These are phyloP conservation scores for Oligia latruncula DNA, from an alignment of 2,888 invertebrate genomes.

Conservation along the genomic window DNA sequence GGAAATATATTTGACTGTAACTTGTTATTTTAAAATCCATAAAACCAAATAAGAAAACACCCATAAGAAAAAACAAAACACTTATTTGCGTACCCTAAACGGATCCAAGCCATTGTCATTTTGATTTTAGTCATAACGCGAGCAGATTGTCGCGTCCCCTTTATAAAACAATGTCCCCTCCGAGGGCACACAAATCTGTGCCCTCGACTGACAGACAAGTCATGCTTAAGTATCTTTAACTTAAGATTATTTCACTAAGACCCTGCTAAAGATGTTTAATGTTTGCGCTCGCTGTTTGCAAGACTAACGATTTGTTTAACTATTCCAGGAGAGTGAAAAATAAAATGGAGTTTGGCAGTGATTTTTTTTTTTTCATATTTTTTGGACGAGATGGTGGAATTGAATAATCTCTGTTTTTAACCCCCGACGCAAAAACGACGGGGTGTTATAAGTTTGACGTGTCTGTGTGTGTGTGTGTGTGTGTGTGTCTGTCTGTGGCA, in stretches of 20 bases:
- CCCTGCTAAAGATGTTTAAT: conserved; percentile 61
- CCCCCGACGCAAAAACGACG: too few species aligned
- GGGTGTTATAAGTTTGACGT: too few species aligned
- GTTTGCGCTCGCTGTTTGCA: conserved; percentile 54
- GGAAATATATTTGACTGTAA: not conserved
- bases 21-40: not conserved
- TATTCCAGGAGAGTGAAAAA: conserved; percentile 49
- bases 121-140: conserved; percentile 66
- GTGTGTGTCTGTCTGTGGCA: too few species aligned
- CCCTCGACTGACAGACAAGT: conserved; percentile 57
- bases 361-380: not conserved
- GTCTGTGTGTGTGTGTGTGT: too few species aligned
- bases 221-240: conserved; percentile 62
- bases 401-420: not conserved
- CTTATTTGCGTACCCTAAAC: conserved; percentile 54
- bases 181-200: conserved; percentile 56
- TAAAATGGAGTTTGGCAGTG: conserved; percentile 17
- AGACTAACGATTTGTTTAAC: conserved; percentile 60
- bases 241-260: conserved; percentile 64
- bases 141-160: conserved; percentile 66
- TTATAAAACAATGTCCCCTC: conserved; percentile 63
- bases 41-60: not conserved
- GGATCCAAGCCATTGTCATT: conserved; percentile 49
- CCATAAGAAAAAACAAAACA: conserved; percentile 33
- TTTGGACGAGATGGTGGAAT: not conserved